Percentiles rank a stretch among this genome's conserved stretches.
Conservation (phyloP, 2,113 vertebrate species). For the Ptyas mucosa region DNA sequence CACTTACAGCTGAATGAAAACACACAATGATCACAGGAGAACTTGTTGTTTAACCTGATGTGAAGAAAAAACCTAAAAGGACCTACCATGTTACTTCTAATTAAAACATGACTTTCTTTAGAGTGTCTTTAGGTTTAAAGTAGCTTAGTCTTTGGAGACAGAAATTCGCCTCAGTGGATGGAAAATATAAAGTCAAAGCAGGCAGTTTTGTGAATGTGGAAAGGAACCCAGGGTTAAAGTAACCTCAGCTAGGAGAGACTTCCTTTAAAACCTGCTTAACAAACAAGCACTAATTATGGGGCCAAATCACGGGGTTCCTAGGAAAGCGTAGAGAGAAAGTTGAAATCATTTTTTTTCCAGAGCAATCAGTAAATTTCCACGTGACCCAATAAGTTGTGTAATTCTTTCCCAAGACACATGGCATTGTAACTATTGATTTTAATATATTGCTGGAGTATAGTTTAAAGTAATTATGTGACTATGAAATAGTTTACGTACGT, state of each 20-base stretch:
- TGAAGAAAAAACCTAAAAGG: neutral
- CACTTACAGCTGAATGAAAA: neutral
- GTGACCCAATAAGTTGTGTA: slow-evolving; percentile 13
- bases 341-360: slow-evolving; percentile 46
- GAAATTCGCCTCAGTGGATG: neutral
- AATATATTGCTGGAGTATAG: slow-evolving; percentile 6
- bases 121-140: neutral
- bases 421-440: slow-evolving; percentile 34
- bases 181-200: neutral
- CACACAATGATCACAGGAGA: neutral
- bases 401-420: slow-evolving; percentile 18
- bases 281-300: neutral
- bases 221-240: neutral
- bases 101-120: neutral
- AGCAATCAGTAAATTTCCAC: slow-evolving; percentile 45
- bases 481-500: neutral
- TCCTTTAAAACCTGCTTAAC: slow-evolving; percentile 5
- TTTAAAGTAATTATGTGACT: neutral
- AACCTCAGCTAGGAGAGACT: neutral
- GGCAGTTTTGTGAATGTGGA: neutral
- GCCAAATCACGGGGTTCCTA: slow-evolving; percentile 1
- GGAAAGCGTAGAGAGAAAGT: neutral
- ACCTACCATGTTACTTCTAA: neutral
- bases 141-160: neutral
- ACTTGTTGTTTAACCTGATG: neutral